Evolutionary conservation across 2,113 vertebrate species (phyloP).

Genomic region (Pygoscelis adeliae): DNA sequence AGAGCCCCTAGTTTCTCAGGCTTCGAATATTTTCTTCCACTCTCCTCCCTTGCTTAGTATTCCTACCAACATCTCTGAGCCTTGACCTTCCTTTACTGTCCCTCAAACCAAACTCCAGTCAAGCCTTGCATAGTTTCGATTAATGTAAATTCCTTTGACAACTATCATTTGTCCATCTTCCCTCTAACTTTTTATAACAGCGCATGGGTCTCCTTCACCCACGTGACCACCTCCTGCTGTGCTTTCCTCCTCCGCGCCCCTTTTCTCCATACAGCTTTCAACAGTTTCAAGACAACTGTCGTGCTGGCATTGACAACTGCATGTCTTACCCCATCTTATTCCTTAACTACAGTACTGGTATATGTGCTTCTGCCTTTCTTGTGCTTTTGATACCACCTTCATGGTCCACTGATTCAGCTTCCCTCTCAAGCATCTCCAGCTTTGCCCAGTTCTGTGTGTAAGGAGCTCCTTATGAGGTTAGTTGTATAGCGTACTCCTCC

Average conservation of each 20-base stretch:
- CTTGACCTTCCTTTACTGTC: background rate
- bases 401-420: background rate
- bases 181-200: background rate
- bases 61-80: background rate
- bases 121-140: background rate
- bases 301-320: background rate
- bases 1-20: background rate
- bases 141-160: background rate
- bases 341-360: background rate
- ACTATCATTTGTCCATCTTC: fast-evolving
- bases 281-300: background rate
- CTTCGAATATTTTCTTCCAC: background rate
- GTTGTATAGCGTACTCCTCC: background rate
- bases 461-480: background rate
- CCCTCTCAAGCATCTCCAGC: background rate
- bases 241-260: background rate
- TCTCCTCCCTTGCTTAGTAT: background rate
- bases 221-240: background rate
- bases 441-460: background rate
- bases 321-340: background rate
- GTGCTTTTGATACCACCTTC: background rate
- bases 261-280: background rate
- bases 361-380: background rate
- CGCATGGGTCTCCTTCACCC: background rate
- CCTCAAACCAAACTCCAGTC: background rate